Evolutionary conservation across 2,797 vertebrate species (phyloP), one percentile per base, ranked within the genome.

Genomic region (Lycodopsis pacificus): DNA sequence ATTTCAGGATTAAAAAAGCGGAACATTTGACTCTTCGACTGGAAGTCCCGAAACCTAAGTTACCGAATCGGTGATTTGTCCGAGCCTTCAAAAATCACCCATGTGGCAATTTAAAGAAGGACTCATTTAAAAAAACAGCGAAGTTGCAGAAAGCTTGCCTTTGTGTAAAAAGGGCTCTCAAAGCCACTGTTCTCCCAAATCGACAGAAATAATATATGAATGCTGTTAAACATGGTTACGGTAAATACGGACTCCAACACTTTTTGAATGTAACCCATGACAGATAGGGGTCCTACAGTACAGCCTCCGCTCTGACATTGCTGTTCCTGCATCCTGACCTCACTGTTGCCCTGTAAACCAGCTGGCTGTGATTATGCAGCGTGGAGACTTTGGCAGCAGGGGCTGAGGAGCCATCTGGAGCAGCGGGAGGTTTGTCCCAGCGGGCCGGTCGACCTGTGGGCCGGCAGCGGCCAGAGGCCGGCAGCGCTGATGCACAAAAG

Each of bases 331-430:
- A 36, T 64, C 79, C 74, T 91, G 91, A 92, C 92, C 91, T 87
- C 78, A 6, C 73, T 44, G 79, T 87, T 84, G 89, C 88, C 90
- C 65, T 27, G 70, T 67, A 34, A 78, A 91, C 65, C 92, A 92
- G 91, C 91, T 92, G 90, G 82, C 53, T 75, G 89, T 92, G 89
- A 90, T 86, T 90, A 92, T 93, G 89, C 72, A 92, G 89, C 70
- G 56, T 34, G 76, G 72, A 81, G 62, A 56, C 66, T 76, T 78
- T 91, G 89, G 86, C 88, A 89, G 88, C 80, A 19, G 73, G 59
- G 62, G 51, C 75, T 3, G 46, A 20, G 64, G 65, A 78, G 86
- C 90, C 92, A 92, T 93, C 91, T 93, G 92, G 85, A 82, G 46
- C 76, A 72, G 82, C 44, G 46, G 76, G 81, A 71, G 71, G 25